Evolutionary conservation across 2,888 invertebrate species (phyloP), one percentile per base, ranked within the genome.

Genomic region (Zygogramma bicolorata): DNA sequence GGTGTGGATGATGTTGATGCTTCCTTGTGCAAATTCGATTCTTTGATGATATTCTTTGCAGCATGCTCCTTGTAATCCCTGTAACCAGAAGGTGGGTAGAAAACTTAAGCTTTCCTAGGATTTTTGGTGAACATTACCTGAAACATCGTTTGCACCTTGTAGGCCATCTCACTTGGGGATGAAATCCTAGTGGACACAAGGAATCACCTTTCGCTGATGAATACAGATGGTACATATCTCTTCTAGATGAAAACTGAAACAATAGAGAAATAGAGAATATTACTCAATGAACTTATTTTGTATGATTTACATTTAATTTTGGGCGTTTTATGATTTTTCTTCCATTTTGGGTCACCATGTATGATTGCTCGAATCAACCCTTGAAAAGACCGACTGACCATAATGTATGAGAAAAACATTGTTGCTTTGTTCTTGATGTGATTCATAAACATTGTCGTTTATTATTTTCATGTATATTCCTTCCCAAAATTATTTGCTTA

Each of bases 101-200:
- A 8, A 22, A 22, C 31, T 31, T 6, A 29, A 8, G 10, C 3
- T 34, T 34, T 1, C 2, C 8, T 13, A 20, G 34, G 10, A 1
- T 2, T 29, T 38, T 4, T n/a, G 1, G n/a, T 29, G 15, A 46
- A 13, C 3, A 42, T 71, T 86, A 92, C 91, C 94, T 92, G 90
- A 96, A 97, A 88, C 97, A 97, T 81, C 97, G 90, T 88, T 97
- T 97, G 89, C 97, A 97, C 84, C 96, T 91, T 70, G 96, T 96
- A 61, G 97, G 97, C 95, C 96, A 96, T 84, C 96, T 92, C 81
- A 96, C 95, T 89, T 97, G 97, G 73, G 97, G 97, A 89, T 97
- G 96, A 88, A 97, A 97, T 58, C 97, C 97, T 85, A 97, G 89
- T 75, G 96, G 97, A 87, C 97, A 97, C 81, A 97, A 88, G 76